Evolutionary conservation across 1,140 invertebrate species (phyloP), one percentile per base, ranked within the genome.

Genomic region (Dolichoris vasculosae): DNA sequence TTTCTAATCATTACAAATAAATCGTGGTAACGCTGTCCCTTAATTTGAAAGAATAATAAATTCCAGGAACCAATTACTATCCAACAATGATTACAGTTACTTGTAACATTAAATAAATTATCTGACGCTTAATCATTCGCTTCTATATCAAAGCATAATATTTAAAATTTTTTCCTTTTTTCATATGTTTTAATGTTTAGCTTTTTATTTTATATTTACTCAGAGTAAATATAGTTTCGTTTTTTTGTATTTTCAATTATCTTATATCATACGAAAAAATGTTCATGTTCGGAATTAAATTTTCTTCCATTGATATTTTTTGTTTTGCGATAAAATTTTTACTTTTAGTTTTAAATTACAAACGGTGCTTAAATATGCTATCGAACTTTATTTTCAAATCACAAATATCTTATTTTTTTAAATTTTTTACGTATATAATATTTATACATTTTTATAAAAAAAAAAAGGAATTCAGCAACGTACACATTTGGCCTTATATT

Each of bases 321-420:
- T 38, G 30, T 69, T 69, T 38, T 38, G 4, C 8, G 38, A 17
- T n/a, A 40, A n/a, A 79, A 64, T 63, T 32, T 63, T 79, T 64
- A 0, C 1, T 9, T 75, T 9, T 4, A 73, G 26, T 26, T 80
- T 43, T 30, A 63, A 2, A 4, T 43, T 64, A 80, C 9, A 76
- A 77, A 51, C 51, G 23, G 26, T 8, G 0, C 23, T 76, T 30
- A 51, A 67, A 30, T 20, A 73, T 11, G 23, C 40, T 67, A 78
- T 84, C 82, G 75, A 78, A 67, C 73, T 77, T 63, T 64, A 51
- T 78, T 76, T 40, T 63, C 30, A 23, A 59, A 67, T 77, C 82
- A 78, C 59, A 77, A 40, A 78, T 78, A 67, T 75, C 35, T 83
- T 63, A 23, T n/a, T 46, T 46, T 75, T 51, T 73, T 35, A n/a